A percentile compares a stretch with the other conserved stretches of the same genome.
Evolutionary conservation across 2,797 vertebrate species (phyloP).

Genomic region (Fundulus diaphanus): DNA sequence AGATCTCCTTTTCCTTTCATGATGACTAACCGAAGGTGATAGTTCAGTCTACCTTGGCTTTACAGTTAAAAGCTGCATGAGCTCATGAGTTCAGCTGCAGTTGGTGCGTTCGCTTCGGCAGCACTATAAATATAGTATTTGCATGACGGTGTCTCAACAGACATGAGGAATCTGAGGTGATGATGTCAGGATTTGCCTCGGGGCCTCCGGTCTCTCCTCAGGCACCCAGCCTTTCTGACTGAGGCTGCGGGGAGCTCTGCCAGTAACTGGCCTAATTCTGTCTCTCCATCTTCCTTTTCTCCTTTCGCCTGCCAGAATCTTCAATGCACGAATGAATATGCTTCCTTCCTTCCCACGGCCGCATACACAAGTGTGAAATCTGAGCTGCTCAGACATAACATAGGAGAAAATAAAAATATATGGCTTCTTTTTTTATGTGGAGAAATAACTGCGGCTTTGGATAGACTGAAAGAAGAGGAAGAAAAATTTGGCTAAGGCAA

Average conservation of each 20-base stretch:
- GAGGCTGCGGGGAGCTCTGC: conserved; percentile 54
- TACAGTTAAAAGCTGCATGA: conserved; percentile 25
- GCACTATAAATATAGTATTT: conserved; percentile 50
- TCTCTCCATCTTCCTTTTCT: conserved; percentile 65
- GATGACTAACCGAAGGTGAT: conserved; percentile 27
- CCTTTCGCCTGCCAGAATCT: conserved; percentile 48
- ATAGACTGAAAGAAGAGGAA: neutral
- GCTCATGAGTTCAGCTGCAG: conserved; percentile 9
- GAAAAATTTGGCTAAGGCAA: neutral
- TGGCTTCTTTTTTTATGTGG: neutral
- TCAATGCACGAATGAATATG: conserved; percentile 53
- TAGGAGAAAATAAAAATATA: neutral
- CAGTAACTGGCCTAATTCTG: conserved; percentile 70
- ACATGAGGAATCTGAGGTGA: conserved; percentile 35
- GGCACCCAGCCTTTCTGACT: conserved; percentile 46
- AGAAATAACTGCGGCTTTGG: neutral
- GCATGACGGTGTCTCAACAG: conserved; percentile 45
- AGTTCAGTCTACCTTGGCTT: conserved; percentile 13
- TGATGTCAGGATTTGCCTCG: conserved; percentile 53
- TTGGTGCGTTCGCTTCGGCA: neutral
- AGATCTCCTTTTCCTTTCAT: conserved; percentile 1
- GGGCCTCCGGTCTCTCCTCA: conserved; percentile 50
- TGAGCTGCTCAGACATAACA: neutral
- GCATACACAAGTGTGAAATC: conserved; percentile 2
- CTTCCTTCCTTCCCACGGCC: conserved; percentile 34